Evolutionary conservation across 2,113 vertebrate species (phyloP), one percentile per base, ranked within the genome.

Genomic region (Seriola aureovittata): DNA sequence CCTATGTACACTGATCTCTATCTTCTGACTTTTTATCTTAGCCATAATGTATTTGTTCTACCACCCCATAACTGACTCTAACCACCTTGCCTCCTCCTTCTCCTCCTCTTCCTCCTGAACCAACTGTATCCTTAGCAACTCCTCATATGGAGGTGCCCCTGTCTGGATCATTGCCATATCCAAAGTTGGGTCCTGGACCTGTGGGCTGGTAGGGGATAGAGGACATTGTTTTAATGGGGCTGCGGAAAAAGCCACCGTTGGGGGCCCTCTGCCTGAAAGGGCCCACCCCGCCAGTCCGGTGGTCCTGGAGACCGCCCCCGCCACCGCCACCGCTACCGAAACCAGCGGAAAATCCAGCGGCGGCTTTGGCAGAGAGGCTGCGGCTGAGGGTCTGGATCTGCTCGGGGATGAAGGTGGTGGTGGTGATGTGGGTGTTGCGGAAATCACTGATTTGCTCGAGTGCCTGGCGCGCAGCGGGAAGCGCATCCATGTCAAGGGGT

Each of bases 361-460:
- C 97, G 1, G 98, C 98, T 96, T 99, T 99, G 92, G 98, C 97
- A 13, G 98, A 99, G 82, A 99, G 96, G 81, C 95, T 99, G 92
- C 98, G 98, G 95, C 98, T 99, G 91, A 99, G 97, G 95, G 98
- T 99, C 96, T 99, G 98, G 96, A 99, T 99, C 96, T 99, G 98
- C 93, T 99, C 98, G 44, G 98, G 98, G 95, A 99, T 99, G 95
- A 99, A 99, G 93, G 98, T 99, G 85, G 98, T 99, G 86, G 98
- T 99, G 92, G 98, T 99, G 94, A 99, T 99, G 93, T 99, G 98
- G 89, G 98, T 99, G 96, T 99, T 99, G 92, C 98, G 97, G 96
- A 99, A 99, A 93, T 99, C 98, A 93, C 98, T 99, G 96, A 99
- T 99, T 95, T 99, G 98, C 95, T 99, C 98, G 86, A 99, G 96